phyloP scores from a whole-genome alignment of 2,888 invertebrate genomes.

The Campoletis raptor region DNA sequence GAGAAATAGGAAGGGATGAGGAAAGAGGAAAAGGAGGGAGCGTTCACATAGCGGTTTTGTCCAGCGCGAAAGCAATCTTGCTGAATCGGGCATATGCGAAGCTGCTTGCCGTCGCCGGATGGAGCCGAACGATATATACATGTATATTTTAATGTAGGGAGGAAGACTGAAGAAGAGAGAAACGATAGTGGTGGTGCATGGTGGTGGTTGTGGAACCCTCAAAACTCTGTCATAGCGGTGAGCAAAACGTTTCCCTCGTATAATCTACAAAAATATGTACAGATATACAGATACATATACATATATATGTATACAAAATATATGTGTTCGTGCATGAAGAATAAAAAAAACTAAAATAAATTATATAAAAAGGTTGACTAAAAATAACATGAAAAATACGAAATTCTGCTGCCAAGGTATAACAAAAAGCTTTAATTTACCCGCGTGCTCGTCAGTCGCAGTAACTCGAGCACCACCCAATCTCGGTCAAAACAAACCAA shows the following conservation, averaged over 20 bases:
- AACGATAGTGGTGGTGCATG: conserved; percentile 16
- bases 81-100: conserved; percentile 63
- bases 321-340: neutral
- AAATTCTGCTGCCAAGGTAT: conserved; percentile 51
- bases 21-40: neutral
- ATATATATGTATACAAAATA: neutral
- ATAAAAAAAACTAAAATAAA: conserved; percentile 12
- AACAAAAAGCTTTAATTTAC: conserved; percentile 66
- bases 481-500: conserved; percentile 17
- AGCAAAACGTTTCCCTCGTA: conserved; percentile 32
- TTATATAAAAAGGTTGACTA: conserved; percentile 31
- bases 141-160: conserved; percentile 8
- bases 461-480: conserved; percentile 49
- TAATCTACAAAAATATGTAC: conserved; percentile 3
- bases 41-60: conserved; percentile 54
- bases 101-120: conserved; percentile 61
- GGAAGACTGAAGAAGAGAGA: conserved; percentile 20
- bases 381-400: conserved; percentile 31
- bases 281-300: neutral
- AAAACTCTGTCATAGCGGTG: conserved; percentile 54
- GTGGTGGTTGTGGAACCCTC: conserved; percentile 45
- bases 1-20: neutral
- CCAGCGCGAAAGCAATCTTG: conserved; percentile 65
- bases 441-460: conserved; percentile 40
- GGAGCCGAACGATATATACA: conserved; percentile 13